Evolutionary conservation across 2,113 vertebrate species (phyloP).

Genomic region (Athene noctua): DNA sequence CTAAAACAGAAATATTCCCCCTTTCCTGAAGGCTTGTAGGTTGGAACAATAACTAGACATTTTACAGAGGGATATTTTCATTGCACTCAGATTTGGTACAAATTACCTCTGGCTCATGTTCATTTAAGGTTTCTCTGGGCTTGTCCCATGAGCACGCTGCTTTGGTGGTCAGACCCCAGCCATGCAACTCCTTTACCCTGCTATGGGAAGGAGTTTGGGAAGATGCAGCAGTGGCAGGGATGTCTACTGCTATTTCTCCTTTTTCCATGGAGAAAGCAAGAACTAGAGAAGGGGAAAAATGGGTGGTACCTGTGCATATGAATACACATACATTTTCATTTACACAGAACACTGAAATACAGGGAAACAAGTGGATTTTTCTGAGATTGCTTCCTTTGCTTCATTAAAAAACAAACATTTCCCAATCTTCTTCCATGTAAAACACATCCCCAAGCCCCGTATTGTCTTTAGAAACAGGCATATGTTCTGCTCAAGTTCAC

Average conservation of each 20-base stretch:
- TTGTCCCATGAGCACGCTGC: not conserved
- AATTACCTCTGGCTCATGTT: accelerated
- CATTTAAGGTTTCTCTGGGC: not conserved
- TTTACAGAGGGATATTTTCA: not conserved
- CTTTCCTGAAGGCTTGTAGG: not conserved
- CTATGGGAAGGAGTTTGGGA: not conserved
- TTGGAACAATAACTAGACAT: not conserved
- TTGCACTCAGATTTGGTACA: not conserved
- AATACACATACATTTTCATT: not conserved
- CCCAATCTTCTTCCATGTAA: not conserved
- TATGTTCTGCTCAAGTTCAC: not conserved
- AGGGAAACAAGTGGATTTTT: not conserved
- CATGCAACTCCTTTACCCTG: no score
- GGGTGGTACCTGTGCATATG: no score
- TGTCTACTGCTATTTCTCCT: not conserved
- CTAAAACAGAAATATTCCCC: not conserved
- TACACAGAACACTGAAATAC: not conserved
- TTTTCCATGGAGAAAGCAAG: not conserved
- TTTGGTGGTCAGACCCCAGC: not conserved
- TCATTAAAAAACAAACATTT: not conserved
- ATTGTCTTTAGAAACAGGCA: not conserved
- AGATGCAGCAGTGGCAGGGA: not conserved
- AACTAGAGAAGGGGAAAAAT: not conserved
- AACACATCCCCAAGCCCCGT: not conserved
- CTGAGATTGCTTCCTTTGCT: not conserved